These are phyloP conservation scores for Muscicapa comitata DNA, from an alignment of 2,797 vertebrate genomes.

Conservation along the genomic window DNA sequence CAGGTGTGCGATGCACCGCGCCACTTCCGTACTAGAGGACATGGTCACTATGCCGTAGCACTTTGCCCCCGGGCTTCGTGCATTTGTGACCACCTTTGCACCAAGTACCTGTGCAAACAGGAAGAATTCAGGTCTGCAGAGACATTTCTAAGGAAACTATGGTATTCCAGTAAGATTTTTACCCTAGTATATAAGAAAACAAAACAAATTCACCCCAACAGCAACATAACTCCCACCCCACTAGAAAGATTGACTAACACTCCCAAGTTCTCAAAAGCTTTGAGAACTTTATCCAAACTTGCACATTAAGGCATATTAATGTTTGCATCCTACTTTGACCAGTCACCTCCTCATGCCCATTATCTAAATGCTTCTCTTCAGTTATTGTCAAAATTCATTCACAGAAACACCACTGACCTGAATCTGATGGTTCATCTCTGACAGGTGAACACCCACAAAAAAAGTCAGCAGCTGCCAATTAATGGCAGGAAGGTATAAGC, in stretches of 20 bases:
- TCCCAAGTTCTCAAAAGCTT: not conserved
- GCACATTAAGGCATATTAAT: not conserved
- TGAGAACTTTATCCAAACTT: not conserved
- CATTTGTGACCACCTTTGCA: conserved; percentile 97
- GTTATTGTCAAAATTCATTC: not conserved
- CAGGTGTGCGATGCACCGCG: conserved; percentile 91
- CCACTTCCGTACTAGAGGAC: conserved; percentile 92
- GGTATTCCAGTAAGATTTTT: not conserved
- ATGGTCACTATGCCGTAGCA: conserved; percentile 97
- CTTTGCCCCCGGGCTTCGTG: conserved; percentile 94
- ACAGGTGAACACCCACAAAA: not conserved
- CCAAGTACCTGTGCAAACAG: conserved; percentile 85
- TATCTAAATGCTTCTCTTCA: not conserved
- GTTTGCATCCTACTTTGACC: not conserved
- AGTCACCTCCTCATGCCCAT: not conserved
- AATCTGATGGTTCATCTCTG: not conserved
- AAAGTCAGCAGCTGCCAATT: not conserved
- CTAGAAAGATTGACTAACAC: not conserved
- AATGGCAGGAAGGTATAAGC: not conserved
- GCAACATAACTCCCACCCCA: not conserved
- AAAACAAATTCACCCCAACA: not conserved
- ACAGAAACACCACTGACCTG: not conserved
- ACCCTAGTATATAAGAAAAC: not conserved
- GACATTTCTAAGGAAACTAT: not conserved
- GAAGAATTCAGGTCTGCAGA: not conserved